Evolutionary conservation across 2,113 vertebrate genomes (phyloP), one percentile per base, ranked within the genome.

Genomic region (Cichladusa arquata): DNA sequence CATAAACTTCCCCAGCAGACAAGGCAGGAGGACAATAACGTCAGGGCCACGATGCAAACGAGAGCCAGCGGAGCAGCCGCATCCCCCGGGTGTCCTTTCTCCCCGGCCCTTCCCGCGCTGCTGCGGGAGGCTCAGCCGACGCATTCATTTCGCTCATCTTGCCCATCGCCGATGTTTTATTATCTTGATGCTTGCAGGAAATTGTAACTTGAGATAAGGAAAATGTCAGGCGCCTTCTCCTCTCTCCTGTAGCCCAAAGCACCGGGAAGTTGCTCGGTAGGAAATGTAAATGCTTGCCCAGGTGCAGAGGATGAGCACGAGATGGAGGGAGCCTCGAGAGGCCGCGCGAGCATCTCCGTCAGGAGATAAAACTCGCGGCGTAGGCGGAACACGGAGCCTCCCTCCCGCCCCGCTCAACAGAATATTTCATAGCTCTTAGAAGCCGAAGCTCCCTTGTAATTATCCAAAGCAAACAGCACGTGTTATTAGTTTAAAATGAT

Each of bases 381-480:
- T 90, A 95, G 93, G 96, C 89, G 82, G 60, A 88, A 93, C 92
- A 44, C n/a, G 6, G 90, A 92, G 90, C 92, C 81, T 88, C 78
- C 93, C 92, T 84, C 92, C 92, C 65, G 14, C 88, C 85, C 89
- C 1, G 9, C 67, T n/a, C 31, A 96, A 95, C 67, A 12, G 84
- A 96, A 65, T 92, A 95, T 97, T 97, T 97, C 96, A 87, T 84
- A 92, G 94, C 93, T 96, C 88, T 95, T 78, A 94, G 95, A 96
- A 97, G 56, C 92, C 8, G 26, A 96, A 96, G 87, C 95, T 95
- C 90, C 92, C 92, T 95, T 95, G 96, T 97, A 97, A 96, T 98
- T 97, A 98, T 96, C 96, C 95, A 97, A 97, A 96, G 95, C 94
- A 97, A 97, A 96, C 96, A 97, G 91, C 97, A 97, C 95, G 94